These are phyloP conservation scores for Sylvicola cinctus DNA, from an alignment of 2,888 invertebrate genomes.

Conservation along the genomic window DNA sequence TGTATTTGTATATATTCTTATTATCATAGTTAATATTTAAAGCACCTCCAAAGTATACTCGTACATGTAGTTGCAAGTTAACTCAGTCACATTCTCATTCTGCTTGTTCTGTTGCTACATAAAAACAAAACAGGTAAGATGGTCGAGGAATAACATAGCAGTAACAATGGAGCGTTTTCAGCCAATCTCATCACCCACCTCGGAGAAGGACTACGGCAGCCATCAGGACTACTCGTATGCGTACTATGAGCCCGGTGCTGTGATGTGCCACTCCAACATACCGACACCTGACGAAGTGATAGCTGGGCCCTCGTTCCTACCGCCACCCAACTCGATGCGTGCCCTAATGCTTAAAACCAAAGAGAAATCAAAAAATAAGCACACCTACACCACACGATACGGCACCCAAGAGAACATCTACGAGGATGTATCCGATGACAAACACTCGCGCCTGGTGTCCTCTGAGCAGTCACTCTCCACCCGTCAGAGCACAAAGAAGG, in stretches of 20 bases:
- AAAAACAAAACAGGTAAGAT: slow-evolving; percentile 17
- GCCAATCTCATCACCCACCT: slow-evolving; percentile 15
- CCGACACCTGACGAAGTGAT: slow-evolving; percentile 31
- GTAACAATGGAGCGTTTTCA: slow-evolving; percentile 34
- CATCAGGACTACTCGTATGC: slow-evolving; percentile 59
- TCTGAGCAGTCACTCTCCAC: slow-evolving; percentile 5
- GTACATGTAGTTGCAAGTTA: too few relatives aligned
- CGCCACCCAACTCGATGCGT: slow-evolving; percentile 23
- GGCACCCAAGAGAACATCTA: slow-evolving; percentile 73
- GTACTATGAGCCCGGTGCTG: slow-evolving; percentile 52
- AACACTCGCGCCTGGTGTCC: slow-evolving; percentile 2
- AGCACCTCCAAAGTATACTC: too few relatives aligned
- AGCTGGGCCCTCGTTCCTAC: slow-evolving; percentile 18
- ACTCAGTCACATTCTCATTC: not conserved
- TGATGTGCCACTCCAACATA: slow-evolving; percentile 39
- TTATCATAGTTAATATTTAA: too few relatives aligned
- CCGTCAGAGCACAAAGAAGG: slow-evolving; percentile 38
- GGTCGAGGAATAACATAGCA: slow-evolving; percentile 33
- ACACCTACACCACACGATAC: slow-evolving; percentile 56
- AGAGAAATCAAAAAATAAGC: slow-evolving; percentile 19
- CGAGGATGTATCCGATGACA: slow-evolving; percentile 53
- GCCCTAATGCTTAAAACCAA: slow-evolving; percentile 18
- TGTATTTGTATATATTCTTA: too few relatives aligned
- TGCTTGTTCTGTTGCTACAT: not conserved
- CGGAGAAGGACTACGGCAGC: slow-evolving; percentile 15